These are phyloP conservation scores for Pleuronectes platessa DNA, from an alignment of 2,113 vertebrate genomes.

Conservation along the genomic window DNA sequence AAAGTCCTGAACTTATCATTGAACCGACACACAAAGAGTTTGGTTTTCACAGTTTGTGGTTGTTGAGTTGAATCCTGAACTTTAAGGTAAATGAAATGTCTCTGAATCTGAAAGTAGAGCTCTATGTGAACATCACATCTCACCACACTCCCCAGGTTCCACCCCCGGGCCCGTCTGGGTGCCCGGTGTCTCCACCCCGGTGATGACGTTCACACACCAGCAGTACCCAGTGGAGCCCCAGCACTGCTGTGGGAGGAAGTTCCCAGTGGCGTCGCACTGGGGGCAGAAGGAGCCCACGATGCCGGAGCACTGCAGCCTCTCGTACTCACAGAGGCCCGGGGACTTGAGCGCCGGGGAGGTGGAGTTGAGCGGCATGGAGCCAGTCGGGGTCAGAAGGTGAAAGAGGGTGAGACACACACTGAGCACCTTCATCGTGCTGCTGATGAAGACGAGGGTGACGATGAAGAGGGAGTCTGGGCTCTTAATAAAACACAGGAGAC, in stretches of 20 bases:
- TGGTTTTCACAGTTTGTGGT: too few relatives aligned
- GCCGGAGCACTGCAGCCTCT: fast-evolving
- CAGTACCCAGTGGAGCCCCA: not conserved
- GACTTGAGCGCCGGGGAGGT: fast-evolving
- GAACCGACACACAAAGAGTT: too few relatives aligned
- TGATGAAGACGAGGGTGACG: not conserved
- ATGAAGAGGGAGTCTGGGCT: not conserved
- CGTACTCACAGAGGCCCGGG: not conserved
- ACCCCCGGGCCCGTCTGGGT: not conserved
- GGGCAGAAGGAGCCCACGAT: fast-evolving
- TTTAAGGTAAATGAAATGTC: too few relatives aligned
- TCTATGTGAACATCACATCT: not conserved
- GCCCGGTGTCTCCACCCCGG: conserved; percentile 13
- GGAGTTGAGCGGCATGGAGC: fast-evolving
- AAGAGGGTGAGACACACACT: not conserved
- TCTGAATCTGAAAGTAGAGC: too few relatives aligned
- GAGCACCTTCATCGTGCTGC: conserved; percentile 1
- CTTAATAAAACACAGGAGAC: too few relatives aligned
- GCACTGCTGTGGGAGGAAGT: conserved; percentile 56
- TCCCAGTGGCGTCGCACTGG: not conserved
- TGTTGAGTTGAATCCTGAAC: too few relatives aligned
- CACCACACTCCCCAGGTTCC: not conserved
- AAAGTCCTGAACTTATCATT: too few relatives aligned
- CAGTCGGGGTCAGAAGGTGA: not conserved
- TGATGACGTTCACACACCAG: conserved; percentile 46